Evolutionary conservation across 2,797 vertebrate species (phyloP).

Genomic region (Danio kyathit): DNA sequence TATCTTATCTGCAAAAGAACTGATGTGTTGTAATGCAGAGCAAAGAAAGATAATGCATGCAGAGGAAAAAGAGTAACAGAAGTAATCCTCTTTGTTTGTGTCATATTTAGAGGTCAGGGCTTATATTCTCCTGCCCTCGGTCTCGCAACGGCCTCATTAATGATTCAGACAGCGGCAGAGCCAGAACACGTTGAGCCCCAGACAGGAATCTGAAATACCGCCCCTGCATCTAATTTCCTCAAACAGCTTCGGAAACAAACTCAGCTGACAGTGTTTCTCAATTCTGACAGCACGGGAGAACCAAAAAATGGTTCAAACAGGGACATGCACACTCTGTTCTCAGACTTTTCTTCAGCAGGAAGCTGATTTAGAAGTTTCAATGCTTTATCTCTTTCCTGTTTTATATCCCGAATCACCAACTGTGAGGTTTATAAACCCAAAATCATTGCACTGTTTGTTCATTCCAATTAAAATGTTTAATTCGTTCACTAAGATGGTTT

Average conservation of each 20-base stretch:
- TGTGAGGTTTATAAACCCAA: not conserved
- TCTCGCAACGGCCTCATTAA: slow-evolving; percentile 13
- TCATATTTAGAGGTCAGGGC: slow-evolving; percentile 39
- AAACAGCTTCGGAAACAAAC: slow-evolving; percentile 33
- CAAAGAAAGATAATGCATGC: not conserved
- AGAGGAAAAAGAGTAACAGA: slow-evolving; percentile 9
- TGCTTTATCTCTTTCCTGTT: not conserved
- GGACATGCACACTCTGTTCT: slow-evolving; percentile 4
- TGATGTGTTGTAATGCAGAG: not conserved
- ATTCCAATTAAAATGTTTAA: not conserved
- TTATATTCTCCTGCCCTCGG: slow-evolving; percentile 28
- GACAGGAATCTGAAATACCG: slow-evolving; percentile 35
- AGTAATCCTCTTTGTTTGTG: slow-evolving; percentile 39
- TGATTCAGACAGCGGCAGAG: slow-evolving; percentile 17
- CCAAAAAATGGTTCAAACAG: slow-evolving; percentile 20
- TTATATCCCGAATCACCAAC: not conserved
- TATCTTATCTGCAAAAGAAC: not conserved
- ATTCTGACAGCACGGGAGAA: slow-evolving; percentile 6
- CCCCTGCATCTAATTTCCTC: slow-evolving; percentile 39
- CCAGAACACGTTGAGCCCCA: slow-evolving; percentile 25
- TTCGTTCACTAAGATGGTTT: too few relatives aligned
- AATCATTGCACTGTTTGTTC: not conserved
- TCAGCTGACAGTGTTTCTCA: slow-evolving; percentile 14
- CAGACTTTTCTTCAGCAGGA: not conserved
- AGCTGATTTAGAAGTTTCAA: not conserved